Evolutionary conservation across 1,140 invertebrate species (phyloP), one percentile per base, ranked within the genome.

Genomic region (Sogatella furcifera): DNA sequence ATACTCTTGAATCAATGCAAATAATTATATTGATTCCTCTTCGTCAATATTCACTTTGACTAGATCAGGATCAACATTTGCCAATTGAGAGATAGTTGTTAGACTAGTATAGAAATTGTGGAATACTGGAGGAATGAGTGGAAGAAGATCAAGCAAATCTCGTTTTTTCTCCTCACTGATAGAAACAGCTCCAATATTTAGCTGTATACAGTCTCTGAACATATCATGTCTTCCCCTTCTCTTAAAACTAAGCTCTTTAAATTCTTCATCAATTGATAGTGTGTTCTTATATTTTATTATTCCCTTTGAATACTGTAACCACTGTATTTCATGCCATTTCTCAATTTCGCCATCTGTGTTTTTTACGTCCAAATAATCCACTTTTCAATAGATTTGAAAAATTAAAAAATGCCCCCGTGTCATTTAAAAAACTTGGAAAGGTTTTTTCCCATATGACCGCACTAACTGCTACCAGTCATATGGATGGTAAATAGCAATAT

Each of bases 401-500:
- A 55, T 34, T 9, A 28, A 28, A 55, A 55, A 55, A 55, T 28
- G 5, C 8, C 1, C 28, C 21, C 13, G 28, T 55, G 1, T n/a
- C 31, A 28, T 55, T 34, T 28, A 4, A 34, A 9, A 34, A 28
- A 55, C 31, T 28, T 15, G n/a, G 28, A 55, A 53, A 17, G n/a
- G 21, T 55, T 28, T 55, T 15, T 49, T 59, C 6, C 21, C 53
- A 24, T 5, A 15, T 15, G n/a, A 24, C 53, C 62, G 44, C 46
- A 67, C 53, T 14, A 64, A 59, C 44, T 64, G 63, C 19, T 42
- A 60, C 58, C 61, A 66, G 57, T 62, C 54, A 60, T 61, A 46
- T 46, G 62, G 64, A 49, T 65, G 62, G 31, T 65, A 60, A 31
- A 69, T 66, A 31, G 56, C 41, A 44, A 63, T 61, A 22, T 53